Conservation (phyloP, 2,113 vertebrate genomes). For the Triplophysa siluroides region DNA sequence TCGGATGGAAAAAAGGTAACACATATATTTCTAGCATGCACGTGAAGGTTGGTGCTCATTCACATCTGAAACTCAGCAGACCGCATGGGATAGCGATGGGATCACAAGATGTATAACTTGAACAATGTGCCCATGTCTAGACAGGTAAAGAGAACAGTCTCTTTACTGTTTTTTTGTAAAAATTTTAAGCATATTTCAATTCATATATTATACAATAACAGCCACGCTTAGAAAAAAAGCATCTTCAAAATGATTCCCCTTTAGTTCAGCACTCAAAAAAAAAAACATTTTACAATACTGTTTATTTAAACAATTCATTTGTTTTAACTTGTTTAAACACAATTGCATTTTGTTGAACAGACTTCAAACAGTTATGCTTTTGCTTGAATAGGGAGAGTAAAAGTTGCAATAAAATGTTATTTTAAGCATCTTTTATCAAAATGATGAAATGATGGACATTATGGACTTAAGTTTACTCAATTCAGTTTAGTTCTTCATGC, state of each 20-base stretch:
- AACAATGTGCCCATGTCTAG: not conserved
- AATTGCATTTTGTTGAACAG: no score
- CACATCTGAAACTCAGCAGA: not conserved
- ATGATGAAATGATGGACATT: no score
- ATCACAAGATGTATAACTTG: not conserved
- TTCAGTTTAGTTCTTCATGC: no score
- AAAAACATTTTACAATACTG: no score
- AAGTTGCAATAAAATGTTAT: no score
- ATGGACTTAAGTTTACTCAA: no score
- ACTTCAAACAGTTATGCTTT: no score
- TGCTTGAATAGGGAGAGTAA: no score
- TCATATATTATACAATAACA: not conserved
- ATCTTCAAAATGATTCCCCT: not conserved
- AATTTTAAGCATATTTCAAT: conserved; percentile 10
- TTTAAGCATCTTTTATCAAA: no score
- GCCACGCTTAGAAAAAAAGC: not conserved
- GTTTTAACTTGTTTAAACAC: no score
- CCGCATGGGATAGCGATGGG: not conserved
- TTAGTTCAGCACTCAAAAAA: not conserved
- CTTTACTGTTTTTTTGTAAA: no score
- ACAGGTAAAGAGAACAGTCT: not conserved
- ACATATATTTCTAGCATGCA: not conserved
- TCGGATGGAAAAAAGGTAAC: not conserved
- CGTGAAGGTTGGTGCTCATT: not conserved
- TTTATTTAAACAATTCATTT: no score